These are phyloP conservation scores for Prietella phreatophila DNA, from an alignment of 2,113 vertebrate genomes.

Conservation along the genomic window DNA sequence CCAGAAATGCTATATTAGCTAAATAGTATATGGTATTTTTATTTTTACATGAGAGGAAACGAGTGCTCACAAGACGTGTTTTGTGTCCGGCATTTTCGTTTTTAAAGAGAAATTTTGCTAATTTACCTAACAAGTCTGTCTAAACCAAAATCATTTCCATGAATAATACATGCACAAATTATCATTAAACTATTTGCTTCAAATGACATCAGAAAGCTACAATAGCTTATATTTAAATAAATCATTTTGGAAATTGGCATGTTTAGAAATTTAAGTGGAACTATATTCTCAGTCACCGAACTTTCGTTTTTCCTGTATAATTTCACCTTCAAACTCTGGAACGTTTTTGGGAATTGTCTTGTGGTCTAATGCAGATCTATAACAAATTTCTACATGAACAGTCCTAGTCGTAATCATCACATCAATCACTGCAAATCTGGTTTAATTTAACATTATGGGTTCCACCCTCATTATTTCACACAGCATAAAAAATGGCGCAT, in stretches of 20 bases:
- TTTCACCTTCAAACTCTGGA: not conserved
- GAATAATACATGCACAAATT: not conserved
- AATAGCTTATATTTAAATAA: not conserved
- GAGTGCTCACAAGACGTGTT: not conserved
- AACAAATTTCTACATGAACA: not conserved
- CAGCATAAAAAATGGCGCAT: not conserved
- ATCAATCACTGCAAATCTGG: not conserved
- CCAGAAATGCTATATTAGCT: conserved; percentile 1
- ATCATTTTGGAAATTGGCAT: not conserved
- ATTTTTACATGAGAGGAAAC: not conserved
- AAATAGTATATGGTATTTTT: not conserved
- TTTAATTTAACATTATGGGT: not conserved
- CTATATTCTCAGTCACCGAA: not conserved
- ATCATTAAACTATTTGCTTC: not conserved
- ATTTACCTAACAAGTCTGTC: not conserved
- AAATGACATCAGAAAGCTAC: not conserved
- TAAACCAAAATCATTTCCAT: not conserved
- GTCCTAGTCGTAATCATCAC: not conserved
- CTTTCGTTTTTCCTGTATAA: not conserved
- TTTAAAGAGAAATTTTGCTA: not conserved
- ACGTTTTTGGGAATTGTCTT: not conserved
- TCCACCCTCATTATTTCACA: not conserved
- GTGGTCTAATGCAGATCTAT: not conserved
- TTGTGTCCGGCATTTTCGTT: not conserved
- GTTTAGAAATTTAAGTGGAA: not conserved